These are phyloP conservation scores for Crambe crambe DNA, from an alignment of 37 sponge, comb jelly and placozoan genomes.

Conservation along the genomic window DNA sequence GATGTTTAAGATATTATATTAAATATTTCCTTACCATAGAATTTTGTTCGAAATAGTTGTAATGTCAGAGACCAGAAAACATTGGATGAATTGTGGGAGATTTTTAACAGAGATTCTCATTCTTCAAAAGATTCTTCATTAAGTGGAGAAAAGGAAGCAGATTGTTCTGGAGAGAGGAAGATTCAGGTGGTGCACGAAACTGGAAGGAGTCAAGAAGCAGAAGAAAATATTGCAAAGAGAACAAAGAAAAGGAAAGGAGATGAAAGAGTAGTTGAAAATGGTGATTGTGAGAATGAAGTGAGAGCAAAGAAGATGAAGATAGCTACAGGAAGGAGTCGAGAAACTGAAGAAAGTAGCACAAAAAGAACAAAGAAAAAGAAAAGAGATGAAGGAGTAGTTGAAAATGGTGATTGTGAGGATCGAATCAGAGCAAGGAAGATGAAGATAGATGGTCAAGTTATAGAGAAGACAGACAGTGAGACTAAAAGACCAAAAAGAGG, in stretches of 20 bases:
- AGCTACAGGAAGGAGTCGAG: background rate
- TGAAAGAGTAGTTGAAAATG: background rate
- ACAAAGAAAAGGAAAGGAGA: constrained; percentile 23
- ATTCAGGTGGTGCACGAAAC: too few relatives aligned
- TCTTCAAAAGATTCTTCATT: background rate
- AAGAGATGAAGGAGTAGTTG: background rate
- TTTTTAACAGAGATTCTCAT: constrained; percentile 46
- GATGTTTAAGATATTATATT: background rate
- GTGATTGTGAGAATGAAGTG: background rate
- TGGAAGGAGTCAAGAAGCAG: background rate
- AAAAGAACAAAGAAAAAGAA: constrained; percentile 19
- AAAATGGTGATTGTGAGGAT: background rate
- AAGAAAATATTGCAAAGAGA: background rate
- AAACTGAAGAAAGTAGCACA: background rate
- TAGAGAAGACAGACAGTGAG: too few relatives aligned
- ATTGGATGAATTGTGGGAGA: constrained; percentile 78
- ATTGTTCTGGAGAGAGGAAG: too few relatives aligned
- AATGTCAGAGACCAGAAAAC: constrained; percentile 68
- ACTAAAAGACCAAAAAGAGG: background rate
- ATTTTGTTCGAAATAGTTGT: constrained; percentile 89
- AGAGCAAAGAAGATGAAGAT: constrained; percentile 13
- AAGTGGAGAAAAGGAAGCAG: too few relatives aligned
- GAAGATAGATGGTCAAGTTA: background rate
- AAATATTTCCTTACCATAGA: constrained; percentile 43
- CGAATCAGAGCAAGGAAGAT: background rate